These are phyloP conservation scores for Cavia porcellus DNA, from an alignment of 2,113 vertebrate species.

Conservation along the genomic window DNA sequence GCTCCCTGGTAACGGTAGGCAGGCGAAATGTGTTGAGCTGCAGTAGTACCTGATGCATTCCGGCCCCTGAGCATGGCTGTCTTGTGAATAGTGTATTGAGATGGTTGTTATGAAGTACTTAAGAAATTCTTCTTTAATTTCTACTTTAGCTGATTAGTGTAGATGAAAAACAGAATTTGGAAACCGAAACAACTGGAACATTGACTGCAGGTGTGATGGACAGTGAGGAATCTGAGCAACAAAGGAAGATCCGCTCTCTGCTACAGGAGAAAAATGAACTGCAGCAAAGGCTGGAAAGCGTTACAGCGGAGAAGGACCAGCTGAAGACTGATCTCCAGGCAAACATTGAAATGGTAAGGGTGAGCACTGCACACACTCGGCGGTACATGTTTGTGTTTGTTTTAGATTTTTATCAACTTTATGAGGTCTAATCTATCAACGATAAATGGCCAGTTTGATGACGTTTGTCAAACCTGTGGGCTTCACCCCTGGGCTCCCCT, in stretches of 20 bases:
- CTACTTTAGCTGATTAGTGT: constrained; percentile 71
- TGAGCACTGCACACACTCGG: not conserved
- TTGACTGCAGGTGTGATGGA: constrained; percentile 58
- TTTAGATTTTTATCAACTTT: not conserved
- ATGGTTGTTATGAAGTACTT: not conserved
- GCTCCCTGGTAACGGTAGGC: not conserved
- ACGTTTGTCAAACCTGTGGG: not conserved
- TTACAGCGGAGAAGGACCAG: constrained; percentile 75
- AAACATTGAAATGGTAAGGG: constrained; percentile 79
- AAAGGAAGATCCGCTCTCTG: constrained; percentile 73
- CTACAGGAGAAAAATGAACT: constrained; percentile 80
- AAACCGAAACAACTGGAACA: constrained; percentile 25
- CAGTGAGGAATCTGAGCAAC: constrained; percentile 63
- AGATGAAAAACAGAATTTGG: constrained; percentile 61
- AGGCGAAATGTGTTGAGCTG: not conserved
- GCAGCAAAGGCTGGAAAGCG: constrained; percentile 70
- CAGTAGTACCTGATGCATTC: not conserved
- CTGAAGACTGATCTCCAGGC: constrained; percentile 75
- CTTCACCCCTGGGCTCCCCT: not conserved
- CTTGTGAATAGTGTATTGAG: not conserved
- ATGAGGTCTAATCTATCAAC: not conserved
- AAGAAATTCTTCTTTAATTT: constrained; percentile 41
- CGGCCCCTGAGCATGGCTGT: not conserved
- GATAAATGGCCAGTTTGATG: not conserved
- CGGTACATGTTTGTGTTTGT: not conserved